Conservation (phyloP, 64 coral and sea anemone species). For the Exaiptasia diaphana region DNA sequence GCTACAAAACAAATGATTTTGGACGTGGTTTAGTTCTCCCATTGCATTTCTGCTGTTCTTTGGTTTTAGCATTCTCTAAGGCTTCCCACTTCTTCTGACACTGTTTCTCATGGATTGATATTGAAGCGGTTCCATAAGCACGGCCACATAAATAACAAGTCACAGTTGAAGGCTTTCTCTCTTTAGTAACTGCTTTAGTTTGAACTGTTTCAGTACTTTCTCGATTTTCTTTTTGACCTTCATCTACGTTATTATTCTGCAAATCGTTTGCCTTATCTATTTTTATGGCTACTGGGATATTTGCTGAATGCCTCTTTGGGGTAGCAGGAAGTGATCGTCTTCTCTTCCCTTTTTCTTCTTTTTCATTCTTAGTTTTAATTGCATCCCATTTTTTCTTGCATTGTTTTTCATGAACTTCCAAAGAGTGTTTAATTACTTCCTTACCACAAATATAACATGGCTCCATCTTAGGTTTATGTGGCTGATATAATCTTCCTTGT, state of each 20-base stretch:
- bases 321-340: background rate
- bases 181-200: background rate
- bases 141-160: conserved; percentile 91
- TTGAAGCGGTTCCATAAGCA: conserved; percentile 83
- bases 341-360: conserved; percentile 51
- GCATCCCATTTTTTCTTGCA: conserved; percentile 92
- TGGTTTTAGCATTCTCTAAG: conserved; percentile 34
- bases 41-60: conserved; percentile 42
- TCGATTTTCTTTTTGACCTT: background rate
- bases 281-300: conserved; percentile 63
- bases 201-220: background rate
- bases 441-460: conserved; percentile 97
- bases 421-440: conserved; percentile 84
- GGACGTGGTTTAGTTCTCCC: conserved; percentile 31
- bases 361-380: conserved; percentile 41
- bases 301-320: conserved; percentile 59
- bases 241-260: conserved; percentile 22
- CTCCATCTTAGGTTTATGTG: conserved; percentile 60
- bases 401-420: conserved; percentile 94
- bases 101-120: conserved; percentile 92
- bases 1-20: conserved; percentile 11
- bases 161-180: conserved; percentile 57
- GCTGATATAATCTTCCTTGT: background rate
- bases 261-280: conserved; percentile 11
- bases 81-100: conserved; percentile 77